Evolutionary conservation across 2,888 invertebrate genomes (phyloP), one percentile per base, ranked within the genome.

Genomic region (Leucania comma): DNA sequence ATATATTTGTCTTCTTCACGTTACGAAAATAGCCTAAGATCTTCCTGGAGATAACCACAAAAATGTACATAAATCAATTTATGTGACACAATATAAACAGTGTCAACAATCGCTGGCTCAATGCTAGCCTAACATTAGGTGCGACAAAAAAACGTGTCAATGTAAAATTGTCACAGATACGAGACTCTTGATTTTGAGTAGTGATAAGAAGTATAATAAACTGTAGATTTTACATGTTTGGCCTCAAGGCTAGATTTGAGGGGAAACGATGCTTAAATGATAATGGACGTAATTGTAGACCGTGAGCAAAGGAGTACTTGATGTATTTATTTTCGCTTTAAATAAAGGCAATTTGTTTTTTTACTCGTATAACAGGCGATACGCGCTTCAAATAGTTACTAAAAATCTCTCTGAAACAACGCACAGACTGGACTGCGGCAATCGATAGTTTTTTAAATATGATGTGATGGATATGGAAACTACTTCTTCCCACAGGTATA

Each of bases 141-240:
- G 56, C 17, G 24, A 48, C 22, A 62, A 20, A 54, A 58, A 53
- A 72, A 53, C 22, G 32, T 61, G 61, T 22, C 46, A 60, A 50
- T 48, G 26, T 53, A 22, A 32, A 20, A 59, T 58, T 66, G 42
- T 42, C 61, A 54, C 22, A 65, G 65, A 68, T 73, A 65, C 22
- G 35, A 61, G 35, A 2, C 50, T 54, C 54, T 57, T 70, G 56
- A 63, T 70, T 66, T 9, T 32, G 20, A 64, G 48, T 22, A 53
- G 26, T 26, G 61, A 78, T 65, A 68, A 62, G 54, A 66, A 29
- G 22, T 53, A 29, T 24, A 78, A 54, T 72, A 78, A 71, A 68
- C 48, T 3, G 22, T 46, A 38, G 24, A 62, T 68, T 53, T 50
- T n/a, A 65, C 22, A 56, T 48, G 20, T 69, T 61, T 32, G 26